A percentile compares a stretch with the other conserved stretches of the same genome.
Conservation (phyloP, 2,888 invertebrate species). For the Dyspetes luteomarginatus region DNA sequence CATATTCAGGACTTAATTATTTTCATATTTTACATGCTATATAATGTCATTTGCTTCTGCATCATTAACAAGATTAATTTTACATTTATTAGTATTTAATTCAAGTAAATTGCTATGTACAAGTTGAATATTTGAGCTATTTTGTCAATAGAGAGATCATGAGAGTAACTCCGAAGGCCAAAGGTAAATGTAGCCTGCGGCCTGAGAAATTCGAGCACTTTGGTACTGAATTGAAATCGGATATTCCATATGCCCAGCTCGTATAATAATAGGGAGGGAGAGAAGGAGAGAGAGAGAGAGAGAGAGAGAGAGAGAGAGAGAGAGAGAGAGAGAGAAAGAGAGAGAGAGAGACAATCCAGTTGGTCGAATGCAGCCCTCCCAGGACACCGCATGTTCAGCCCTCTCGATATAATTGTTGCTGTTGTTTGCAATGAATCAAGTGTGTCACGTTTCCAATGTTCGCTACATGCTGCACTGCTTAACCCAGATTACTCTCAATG, state of each 20-base stretch:
- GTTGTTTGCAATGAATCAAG: slow-evolving; percentile 9
- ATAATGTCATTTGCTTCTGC: neutral
- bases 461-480: slow-evolving; percentile 3
- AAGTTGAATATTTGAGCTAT: neutral
- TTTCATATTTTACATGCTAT: neutral
- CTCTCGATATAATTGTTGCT: too few species aligned
- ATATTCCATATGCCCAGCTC: slow-evolving; percentile 8
- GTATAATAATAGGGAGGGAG: neutral
- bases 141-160: neutral
- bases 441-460: slow-evolving; percentile 12
- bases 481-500: neutral
- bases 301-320: too few species aligned
- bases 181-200: slow-evolving; percentile 3
- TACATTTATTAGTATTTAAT: neutral
- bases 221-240: slow-evolving; percentile 31
- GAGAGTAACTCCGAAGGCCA: neutral
- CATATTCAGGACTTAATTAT: neutral
- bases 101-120: neutral
- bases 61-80: neutral
- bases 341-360: neutral
- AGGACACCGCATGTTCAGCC: slow-evolving; percentile 33
- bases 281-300: too few species aligned
- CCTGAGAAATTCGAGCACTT: slow-evolving; percentile 21
- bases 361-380: neutral
- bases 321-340: too few species aligned